These are phyloP conservation scores for Cinara cedri DNA, from an alignment of 2,888 invertebrate genomes.

Conservation along the genomic window DNA sequence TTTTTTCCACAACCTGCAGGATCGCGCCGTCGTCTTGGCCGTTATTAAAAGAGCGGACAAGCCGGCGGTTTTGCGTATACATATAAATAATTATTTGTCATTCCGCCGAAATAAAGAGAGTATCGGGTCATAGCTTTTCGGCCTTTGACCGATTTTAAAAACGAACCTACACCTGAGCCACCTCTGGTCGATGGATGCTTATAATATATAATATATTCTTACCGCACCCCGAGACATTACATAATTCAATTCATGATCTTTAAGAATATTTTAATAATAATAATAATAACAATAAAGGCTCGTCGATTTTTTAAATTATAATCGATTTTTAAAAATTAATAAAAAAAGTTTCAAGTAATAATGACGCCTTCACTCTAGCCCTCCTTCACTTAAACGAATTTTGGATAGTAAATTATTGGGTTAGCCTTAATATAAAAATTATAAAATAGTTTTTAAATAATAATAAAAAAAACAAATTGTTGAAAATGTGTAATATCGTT, in stretches of 20 bases:
- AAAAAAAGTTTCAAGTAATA: too few relatives aligned
- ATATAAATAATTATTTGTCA: slow-evolving; percentile 48
- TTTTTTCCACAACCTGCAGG: slow-evolving; percentile 51
- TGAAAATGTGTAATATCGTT: too few relatives aligned
- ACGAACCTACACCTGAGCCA: slow-evolving; percentile 44
- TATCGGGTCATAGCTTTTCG: not conserved
- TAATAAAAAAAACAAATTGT: too few relatives aligned
- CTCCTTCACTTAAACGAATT: too few relatives aligned
- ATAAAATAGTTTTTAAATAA: too few relatives aligned
- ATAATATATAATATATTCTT: not conserved
- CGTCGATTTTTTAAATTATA: not conserved
- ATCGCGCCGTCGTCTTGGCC: not conserved
- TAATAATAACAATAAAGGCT: not conserved
- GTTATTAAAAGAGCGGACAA: slow-evolving; percentile 56
- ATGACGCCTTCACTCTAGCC: too few relatives aligned
- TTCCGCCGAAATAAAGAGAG: slow-evolving; percentile 6
- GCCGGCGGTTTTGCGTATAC: slow-evolving; percentile 39
- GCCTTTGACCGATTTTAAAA: slow-evolving; percentile 38
- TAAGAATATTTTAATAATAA: slow-evolving; percentile 16
- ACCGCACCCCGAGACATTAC: too few relatives aligned
- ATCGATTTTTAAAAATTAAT: not conserved
- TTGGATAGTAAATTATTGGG: too few relatives aligned
- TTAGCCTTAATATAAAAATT: too few relatives aligned
- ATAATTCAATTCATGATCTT: too few relatives aligned
- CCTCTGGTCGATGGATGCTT: slow-evolving; percentile 26